Conservation (phyloP, 1,140 invertebrate genomes). For the Drosophila asahinai region DNA sequence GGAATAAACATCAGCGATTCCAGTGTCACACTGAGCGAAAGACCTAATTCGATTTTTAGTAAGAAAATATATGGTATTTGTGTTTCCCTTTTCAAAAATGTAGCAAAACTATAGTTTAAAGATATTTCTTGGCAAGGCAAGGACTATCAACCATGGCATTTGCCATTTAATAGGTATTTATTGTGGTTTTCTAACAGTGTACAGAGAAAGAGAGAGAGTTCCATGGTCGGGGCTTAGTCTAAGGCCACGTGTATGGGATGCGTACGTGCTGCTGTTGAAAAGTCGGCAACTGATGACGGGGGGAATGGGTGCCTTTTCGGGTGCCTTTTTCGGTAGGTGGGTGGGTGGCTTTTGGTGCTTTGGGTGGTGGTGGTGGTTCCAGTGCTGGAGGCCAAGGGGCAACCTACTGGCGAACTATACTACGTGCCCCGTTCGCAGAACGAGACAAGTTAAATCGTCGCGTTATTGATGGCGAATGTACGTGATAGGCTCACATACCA, state of each 20-base stretch:
- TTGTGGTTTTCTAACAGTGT: not conserved
- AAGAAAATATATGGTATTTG: too few species aligned
- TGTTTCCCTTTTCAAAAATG: too few species aligned
- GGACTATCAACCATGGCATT: too few species aligned
- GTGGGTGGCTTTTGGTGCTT: not conserved
- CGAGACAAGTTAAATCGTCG: conserved; percentile 83
- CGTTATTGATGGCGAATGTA: conserved; percentile 83
- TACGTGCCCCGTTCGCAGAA: conserved; percentile 69
- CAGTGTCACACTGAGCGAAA: conserved; percentile 16
- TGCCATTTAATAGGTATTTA: not conserved
- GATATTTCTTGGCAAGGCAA: too few species aligned
- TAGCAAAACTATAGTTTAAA: too few species aligned
- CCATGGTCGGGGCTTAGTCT: conserved; percentile 37
- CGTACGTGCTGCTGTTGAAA: conserved; percentile 46
- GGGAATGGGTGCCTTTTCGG: conserved; percentile 17
- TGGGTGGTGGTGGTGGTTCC: not conserved
- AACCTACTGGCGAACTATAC: conserved; percentile 40
- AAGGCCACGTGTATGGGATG: conserved; percentile 50
- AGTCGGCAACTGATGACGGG: conserved; percentile 1
- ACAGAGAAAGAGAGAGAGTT: not conserved
- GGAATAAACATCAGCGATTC: conserved; percentile 44
- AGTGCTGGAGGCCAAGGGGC: conserved; percentile 18
- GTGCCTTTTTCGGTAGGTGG: conserved; percentile 9
- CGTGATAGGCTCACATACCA: conserved; percentile 77
- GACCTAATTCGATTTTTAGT: too few species aligned